Evolutionary conservation across 2,888 invertebrate species (phyloP).

Genomic region (Belgica antarctica): DNA sequence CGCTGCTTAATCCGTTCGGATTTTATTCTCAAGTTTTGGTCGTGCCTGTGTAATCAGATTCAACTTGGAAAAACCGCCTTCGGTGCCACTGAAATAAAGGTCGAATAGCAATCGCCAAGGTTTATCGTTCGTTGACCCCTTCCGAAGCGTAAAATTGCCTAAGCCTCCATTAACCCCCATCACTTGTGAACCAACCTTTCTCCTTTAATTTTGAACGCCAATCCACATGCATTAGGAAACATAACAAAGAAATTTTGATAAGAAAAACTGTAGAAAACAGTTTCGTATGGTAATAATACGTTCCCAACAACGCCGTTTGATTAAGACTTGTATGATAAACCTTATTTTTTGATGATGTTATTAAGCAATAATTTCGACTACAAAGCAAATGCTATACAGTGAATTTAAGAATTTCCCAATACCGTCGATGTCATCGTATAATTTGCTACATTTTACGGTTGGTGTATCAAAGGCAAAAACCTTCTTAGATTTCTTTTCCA

Average conservation of each 20-base stretch:
- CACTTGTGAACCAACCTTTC: neutral
- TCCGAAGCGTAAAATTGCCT: no score
- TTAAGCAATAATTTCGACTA: neutral
- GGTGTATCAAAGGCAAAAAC: constrained; percentile 22
- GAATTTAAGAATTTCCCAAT: neutral
- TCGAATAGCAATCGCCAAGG: no score
- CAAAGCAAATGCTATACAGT: neutral
- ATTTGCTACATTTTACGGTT: constrained; percentile 34
- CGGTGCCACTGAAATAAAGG: no score
- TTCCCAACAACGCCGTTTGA: neutral
- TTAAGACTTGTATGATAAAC: neutral
- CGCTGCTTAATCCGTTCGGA: no score
- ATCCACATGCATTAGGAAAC: neutral
- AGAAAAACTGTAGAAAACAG: neutral
- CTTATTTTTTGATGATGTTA: constrained; percentile 15
- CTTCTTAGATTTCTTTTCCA: constrained; percentile 22
- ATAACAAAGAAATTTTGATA: neutral
- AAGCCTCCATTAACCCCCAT: no score
- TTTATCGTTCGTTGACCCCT: no score
- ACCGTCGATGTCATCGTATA: constrained; percentile 15
- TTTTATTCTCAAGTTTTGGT: no score
- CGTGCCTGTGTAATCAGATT: no score
- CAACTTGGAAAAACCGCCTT: no score
- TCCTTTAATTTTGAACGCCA: neutral
- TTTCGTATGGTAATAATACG: neutral